Base-by-base conservation (phyloP, 2,113 vertebrate genomes). In the Elephas maximus region DNA sequence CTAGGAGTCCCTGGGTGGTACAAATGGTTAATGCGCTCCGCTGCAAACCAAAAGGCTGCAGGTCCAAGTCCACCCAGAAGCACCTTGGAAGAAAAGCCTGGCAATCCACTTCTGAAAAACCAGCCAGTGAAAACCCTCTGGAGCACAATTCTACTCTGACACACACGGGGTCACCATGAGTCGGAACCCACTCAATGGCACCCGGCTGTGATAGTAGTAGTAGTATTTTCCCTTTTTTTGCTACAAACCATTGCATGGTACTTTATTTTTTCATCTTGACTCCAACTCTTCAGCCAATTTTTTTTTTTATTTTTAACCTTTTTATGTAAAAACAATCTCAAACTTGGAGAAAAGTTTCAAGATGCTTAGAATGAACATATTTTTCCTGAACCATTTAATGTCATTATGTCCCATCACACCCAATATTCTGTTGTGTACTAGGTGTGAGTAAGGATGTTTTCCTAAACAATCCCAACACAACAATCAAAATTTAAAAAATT, bases 271-370 rank as follows among this genome's bases (percentile, higher is more conserved):
- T 57, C 53, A 57, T 57, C 53, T 57, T 12, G 53, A 57, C 53
- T 57, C 15, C 11, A 57, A 57, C 53, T 57, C 53, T 8, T 53
- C 51, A 8, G 51, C 7, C 51, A 86, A 82, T 12, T 7, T 3
- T 69, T 90, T 90, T 41, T 21, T 95, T 82, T 82, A 48, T 20
- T 30, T 90, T 86, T 62, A 48, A 30, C 6, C 15, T 81, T 91
- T 93, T 96, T 51, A 87, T 93, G 9, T 77, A 41, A 87, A 90
- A 92, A 83, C 21, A 82, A 89, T 30, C 23, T 88, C 24, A 37
- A 48, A 88, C 76, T 83, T 44, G 84, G 1, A 73, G 73, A 95
- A 97, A 67, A 77, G 67, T 21, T 80, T 1, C 21, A 83, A 84
- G 71, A 85, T 44, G 23, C 78, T 45, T 71, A 87, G 3, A 83